Evolutionary conservation across 1,140 invertebrate genomes (phyloP), one percentile per base, ranked within the genome.

Genomic region (Calephelis nemesis): DNA sequence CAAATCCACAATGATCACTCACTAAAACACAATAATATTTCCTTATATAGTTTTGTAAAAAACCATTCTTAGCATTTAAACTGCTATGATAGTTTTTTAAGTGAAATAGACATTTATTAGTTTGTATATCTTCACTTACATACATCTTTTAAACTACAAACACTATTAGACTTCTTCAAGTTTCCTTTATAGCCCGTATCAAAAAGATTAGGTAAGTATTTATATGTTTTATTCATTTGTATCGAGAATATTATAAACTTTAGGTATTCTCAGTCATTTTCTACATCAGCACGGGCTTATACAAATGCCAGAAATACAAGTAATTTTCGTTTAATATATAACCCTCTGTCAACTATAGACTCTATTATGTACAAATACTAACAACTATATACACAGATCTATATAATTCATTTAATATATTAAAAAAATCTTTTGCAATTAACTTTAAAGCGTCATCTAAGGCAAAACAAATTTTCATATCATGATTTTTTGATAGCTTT

Each of bases 341-440:
- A 54, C 19, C 10, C 30, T 58, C 54, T 58, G 19, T 58, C 11
- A 58, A 19, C 79, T 81, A 77, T 78, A 66, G 64, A 54, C 66
- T 76, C 79, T 82, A 84, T 63, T 86, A 84, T 87, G 76, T 87
- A 85, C 84, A 87, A 72, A 73, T 65, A 70, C 78, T 83, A 85
- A 79, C 80, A 80, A 78, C 77, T 85, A 85, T 84, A 84, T 87
- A 87, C 80, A 87, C 79, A 86, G 79, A 84, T 82, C 82, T 75
- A 65, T 50, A 65, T 50, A 65, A 65, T 66, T 66, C 47, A 19
- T 45, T 11, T 19, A 54, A 58, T 58, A 58, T 39, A 30, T 39
- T 58, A 58, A 54, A 19, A 81, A 78, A 78, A 79, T 79, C 74
- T 78, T 70, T 75, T 69, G 65, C 62, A 66, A 70, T 52, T 67